A percentile compares a stretch with the other conserved stretches of the same genome.
These are phyloP conservation scores for Parthenolecanium corni DNA, from an alignment of 2,888 invertebrate species.

Conservation along the genomic window DNA sequence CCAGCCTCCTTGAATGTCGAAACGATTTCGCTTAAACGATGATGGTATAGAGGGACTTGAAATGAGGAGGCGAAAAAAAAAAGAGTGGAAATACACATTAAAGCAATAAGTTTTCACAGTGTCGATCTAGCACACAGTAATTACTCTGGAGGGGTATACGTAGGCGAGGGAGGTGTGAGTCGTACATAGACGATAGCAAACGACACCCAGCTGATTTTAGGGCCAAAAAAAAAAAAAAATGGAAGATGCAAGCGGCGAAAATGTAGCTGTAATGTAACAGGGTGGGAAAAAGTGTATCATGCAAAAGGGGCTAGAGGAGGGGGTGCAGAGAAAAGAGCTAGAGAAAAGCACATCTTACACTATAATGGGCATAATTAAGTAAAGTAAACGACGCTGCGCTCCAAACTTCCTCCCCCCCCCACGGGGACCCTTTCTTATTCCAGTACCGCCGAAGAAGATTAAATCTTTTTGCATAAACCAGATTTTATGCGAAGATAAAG, in stretches of 20 bases:
- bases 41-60: too few relatives aligned
- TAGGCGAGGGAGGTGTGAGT: too few relatives aligned
- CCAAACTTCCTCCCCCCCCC: background rate
- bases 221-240: too few relatives aligned
- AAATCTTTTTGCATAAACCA: conserved; percentile 19
- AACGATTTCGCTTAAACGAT: too few relatives aligned
- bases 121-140: too few relatives aligned
- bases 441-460: conserved; percentile 7
- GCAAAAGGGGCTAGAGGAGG: background rate
- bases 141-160: too few relatives aligned
- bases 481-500: conserved; percentile 16
- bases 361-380: conserved; percentile 21
- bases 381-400: conserved; percentile 4
- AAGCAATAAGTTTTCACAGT: too few relatives aligned
- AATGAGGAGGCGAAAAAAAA: too few relatives aligned
- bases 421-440: background rate
- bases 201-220: background rate
- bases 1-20: too few relatives aligned
- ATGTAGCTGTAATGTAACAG: background rate
- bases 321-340: background rate
- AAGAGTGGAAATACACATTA: too few relatives aligned
- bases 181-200: too few relatives aligned
- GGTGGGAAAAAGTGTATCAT: conserved; percentile 5
- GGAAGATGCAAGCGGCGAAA: background rate
- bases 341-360: conserved; percentile 13